Evolutionary conservation across 2,888 invertebrate species (phyloP).

Genomic region (Argynnis bischoffii): DNA sequence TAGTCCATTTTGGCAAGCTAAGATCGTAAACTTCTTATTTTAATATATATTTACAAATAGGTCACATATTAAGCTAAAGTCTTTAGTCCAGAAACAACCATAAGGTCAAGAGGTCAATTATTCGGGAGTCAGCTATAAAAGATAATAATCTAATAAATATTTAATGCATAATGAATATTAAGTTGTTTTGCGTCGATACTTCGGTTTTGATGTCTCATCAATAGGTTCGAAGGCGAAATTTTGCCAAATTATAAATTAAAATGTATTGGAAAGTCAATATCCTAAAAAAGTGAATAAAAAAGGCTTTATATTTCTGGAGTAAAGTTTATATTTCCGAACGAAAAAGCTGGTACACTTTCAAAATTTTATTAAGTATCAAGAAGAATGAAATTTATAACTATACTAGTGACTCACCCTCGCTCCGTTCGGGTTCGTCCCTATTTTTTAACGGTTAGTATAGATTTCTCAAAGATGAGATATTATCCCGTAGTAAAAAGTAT

Average conservation of each 20-base stretch:
- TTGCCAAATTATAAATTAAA: constrained; percentile 7
- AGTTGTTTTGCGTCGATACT: constrained; percentile 29
- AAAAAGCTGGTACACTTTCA: not conserved
- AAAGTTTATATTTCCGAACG: not conserved
- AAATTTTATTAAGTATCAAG: too few species aligned
- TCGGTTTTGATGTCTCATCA: constrained; percentile 10
- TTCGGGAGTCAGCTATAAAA: constrained; percentile 29
- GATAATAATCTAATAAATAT: constrained; percentile 40
- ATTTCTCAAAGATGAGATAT: too few species aligned
- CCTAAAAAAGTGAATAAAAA: not conserved
- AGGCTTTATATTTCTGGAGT: constrained; percentile 3
- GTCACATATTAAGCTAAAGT: not conserved
- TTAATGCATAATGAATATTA: constrained; percentile 37
- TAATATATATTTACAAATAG: not conserved
- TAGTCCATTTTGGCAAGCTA: too few species aligned
- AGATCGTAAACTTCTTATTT: too few species aligned
- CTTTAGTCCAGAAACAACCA: not conserved
- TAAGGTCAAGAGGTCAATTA: constrained; percentile 24
- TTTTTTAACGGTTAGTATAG: too few species aligned
- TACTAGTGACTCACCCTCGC: too few species aligned
- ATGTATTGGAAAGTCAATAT: constrained; percentile 2
- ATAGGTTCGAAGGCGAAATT: constrained; percentile 8
- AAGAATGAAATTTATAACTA: too few species aligned
- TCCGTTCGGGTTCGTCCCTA: too few species aligned
- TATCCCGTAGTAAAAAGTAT: too few species aligned